phyloP scores from a whole-genome alignment of 2,113 vertebrate genomes.

The Megalops atlanticus region DNA sequence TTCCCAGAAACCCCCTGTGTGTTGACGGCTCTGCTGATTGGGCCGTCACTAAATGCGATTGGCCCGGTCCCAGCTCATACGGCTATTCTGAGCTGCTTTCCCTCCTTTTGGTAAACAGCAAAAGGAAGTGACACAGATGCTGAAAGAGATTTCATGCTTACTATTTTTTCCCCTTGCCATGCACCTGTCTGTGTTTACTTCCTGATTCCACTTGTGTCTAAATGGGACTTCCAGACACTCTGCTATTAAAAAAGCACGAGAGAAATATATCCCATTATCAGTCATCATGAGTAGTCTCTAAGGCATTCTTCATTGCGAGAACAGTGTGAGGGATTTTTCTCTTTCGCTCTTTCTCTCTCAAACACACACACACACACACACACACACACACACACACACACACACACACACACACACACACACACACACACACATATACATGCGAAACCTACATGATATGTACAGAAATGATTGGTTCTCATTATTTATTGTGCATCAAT shows the following conservation, averaged over 20 bases:
- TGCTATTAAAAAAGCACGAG: not conserved
- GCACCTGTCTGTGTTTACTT: conserved; percentile 9
- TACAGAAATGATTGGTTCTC: too few species aligned
- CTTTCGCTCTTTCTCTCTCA: too few species aligned
- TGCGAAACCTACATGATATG: too few species aligned
- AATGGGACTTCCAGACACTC: conserved; percentile 5
- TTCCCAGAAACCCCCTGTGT: not conserved
- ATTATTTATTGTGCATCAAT: not conserved
- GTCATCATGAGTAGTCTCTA: not conserved
- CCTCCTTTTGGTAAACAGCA: conserved; percentile 8
- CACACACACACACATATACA: too few species aligned
- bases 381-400: too few species aligned
- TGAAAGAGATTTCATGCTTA: conserved; percentile 10
- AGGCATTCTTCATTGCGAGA: not conserved
- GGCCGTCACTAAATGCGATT: not conserved
- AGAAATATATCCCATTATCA: not conserved
- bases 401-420: too few species aligned
- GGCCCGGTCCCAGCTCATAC: conserved; percentile 6
- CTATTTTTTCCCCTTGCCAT: not conserved
- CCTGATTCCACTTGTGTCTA: conserved; percentile 13
- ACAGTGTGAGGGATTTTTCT: too few species aligned
- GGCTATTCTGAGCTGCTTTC: conserved; percentile 3
- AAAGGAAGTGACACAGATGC: conserved; percentile 17
- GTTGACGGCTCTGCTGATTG: not conserved
- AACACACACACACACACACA: too few species aligned